Conservation (phyloP, 2,113 vertebrate genomes). For the Cheirogaleus medius region DNA sequence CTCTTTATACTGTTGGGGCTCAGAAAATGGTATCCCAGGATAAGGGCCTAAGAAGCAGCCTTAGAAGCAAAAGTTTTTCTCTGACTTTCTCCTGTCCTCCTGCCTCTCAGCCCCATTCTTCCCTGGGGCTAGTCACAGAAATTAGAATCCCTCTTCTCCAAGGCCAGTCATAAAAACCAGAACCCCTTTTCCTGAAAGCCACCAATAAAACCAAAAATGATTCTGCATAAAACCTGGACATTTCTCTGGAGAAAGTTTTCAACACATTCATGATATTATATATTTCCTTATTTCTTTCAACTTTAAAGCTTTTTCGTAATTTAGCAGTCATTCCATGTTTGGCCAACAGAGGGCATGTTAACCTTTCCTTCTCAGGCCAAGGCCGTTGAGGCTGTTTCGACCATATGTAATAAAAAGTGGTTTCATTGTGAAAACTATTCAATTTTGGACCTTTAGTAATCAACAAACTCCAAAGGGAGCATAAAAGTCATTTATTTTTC, state of each 20-base stretch:
- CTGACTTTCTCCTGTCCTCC: too few species aligned
- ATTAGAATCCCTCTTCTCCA: too few species aligned
- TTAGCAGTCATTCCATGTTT: background rate
- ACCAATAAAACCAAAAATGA: too few species aligned
- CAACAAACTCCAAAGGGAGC: background rate
- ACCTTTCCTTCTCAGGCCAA: background rate
- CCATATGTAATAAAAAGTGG: background rate
- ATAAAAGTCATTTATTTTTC: background rate
- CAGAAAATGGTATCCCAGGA: background rate
- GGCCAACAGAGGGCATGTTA: conserved; percentile 49
- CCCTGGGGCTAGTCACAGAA: too few species aligned
- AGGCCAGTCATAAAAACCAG: too few species aligned
- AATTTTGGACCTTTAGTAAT: background rate
- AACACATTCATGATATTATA: background rate
- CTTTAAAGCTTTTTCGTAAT: background rate
- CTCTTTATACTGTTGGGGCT: background rate
- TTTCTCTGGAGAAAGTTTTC: conserved; percentile 23
- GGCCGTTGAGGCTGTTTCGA: background rate
- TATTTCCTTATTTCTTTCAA: background rate
- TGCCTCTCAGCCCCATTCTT: too few species aligned
- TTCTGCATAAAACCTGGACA: too few species aligned
- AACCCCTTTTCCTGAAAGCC: too few species aligned
- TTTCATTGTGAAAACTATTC: conserved; percentile 1
- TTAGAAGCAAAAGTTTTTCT: too few species aligned
- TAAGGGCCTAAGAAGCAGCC: too few species aligned